Conservation (phyloP, 2,888 invertebrate genomes). For the Dasysyrphus tricinctus region DNA sequence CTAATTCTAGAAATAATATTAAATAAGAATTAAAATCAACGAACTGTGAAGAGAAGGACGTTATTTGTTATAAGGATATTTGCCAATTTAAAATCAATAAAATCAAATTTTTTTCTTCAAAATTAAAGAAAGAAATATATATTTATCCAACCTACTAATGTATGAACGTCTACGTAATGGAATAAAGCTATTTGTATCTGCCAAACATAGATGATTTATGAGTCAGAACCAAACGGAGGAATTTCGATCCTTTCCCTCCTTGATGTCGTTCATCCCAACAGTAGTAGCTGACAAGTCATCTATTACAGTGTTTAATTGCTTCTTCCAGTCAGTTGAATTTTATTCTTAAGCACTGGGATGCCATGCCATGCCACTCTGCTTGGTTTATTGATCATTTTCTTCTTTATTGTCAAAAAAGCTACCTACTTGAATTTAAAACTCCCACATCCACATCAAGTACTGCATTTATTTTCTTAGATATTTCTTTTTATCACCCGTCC, state of each 20-base stretch:
- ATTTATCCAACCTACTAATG: neutral
- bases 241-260: neutral
- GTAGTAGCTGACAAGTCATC: constrained; percentile 1
- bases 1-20: too few relatives aligned
- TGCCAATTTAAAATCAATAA: constrained; percentile 9
- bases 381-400: neutral
- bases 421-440: neutral
- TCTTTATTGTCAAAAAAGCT: neutral
- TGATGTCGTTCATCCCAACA: neutral
- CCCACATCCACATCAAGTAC: neutral
- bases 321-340: neutral
- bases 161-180: neutral
- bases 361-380: too few relatives aligned
- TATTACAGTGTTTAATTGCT: neutral
- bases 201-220: neutral
- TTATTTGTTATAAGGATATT: neutral
- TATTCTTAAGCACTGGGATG: neutral
- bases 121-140: neutral
- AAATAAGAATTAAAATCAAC: neutral
- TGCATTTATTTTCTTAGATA: neutral
- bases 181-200: constrained; percentile 2
- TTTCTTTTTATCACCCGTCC: too few relatives aligned
- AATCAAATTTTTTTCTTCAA: neutral
- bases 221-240: neutral
- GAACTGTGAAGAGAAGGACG: neutral